Conservation (phyloP, 2,888 invertebrate genomes). For the Thymelicus acteon region DNA sequence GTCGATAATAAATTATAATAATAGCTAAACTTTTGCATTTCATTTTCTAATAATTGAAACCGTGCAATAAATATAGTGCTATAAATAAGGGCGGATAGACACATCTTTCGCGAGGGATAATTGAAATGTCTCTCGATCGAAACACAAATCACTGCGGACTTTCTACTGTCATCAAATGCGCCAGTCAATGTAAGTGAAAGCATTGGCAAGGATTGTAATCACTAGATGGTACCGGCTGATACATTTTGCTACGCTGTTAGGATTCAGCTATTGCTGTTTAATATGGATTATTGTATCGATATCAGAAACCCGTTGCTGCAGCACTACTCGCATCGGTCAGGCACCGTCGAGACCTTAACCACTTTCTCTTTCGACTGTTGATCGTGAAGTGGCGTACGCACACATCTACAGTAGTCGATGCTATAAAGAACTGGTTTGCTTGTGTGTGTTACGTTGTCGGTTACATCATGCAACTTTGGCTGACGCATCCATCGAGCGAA, state of each 20-base stretch:
- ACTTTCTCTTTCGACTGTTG: constrained; percentile 80
- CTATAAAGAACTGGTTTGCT: constrained; percentile 39
- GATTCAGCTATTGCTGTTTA: constrained; percentile 30
- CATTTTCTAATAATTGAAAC: not conserved
- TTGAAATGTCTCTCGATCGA: constrained; percentile 22
- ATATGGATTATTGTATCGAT: constrained; percentile 47
- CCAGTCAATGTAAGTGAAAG: constrained; percentile 36
- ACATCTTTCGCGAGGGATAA: constrained; percentile 12
- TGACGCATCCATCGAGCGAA: constrained; percentile 78
- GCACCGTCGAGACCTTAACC: constrained; percentile 66
- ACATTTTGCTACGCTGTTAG: constrained; percentile 24
- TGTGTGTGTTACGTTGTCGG: constrained; percentile 52
- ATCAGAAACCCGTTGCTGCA: constrained; percentile 47
- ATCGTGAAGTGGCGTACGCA: constrained; percentile 53
- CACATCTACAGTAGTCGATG: constrained; percentile 46
- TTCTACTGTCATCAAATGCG: constrained; percentile 36
- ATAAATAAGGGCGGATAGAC: constrained; percentile 4
- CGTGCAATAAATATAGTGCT: not conserved
- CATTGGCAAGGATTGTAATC: constrained; percentile 36
- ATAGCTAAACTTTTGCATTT: too few relatives aligned
- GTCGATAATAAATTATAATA: not conserved
- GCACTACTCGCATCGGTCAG: constrained; percentile 57
- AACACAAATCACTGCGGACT: constrained; percentile 33
- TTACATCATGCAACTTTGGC: constrained; percentile 75
- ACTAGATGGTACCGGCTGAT: constrained; percentile 34